Evolutionary conservation across 2,888 invertebrate species (phyloP).

Genomic region (Endotricha flammealis): DNA sequence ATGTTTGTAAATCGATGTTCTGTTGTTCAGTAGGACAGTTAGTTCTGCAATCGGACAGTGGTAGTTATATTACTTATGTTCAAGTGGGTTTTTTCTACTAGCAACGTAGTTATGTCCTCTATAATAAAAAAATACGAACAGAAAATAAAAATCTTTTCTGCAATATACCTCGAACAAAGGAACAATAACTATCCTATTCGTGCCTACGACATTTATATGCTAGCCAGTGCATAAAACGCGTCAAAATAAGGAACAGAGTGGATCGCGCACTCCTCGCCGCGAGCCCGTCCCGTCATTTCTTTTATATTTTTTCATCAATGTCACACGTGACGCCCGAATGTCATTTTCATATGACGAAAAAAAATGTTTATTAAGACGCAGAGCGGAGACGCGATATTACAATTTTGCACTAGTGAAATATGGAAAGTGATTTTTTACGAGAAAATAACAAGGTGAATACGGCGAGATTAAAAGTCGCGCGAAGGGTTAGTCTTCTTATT

Average conservation of each 20-base stretch:
- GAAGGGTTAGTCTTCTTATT: slow-evolving; percentile 42
- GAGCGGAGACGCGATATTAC: slow-evolving; percentile 64
- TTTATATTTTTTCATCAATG: slow-evolving; percentile 79
- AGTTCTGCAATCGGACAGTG: too few species aligned
- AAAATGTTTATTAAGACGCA: slow-evolving; percentile 76
- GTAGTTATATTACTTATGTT: too few species aligned
- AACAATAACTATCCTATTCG: too few species aligned
- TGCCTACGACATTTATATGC: slow-evolving; percentile 3
- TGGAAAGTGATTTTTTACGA: slow-evolving; percentile 77
- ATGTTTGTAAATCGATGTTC: too few species aligned
- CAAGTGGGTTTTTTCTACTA: too few species aligned
- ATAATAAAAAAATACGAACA: too few species aligned
- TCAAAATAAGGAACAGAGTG: slow-evolving; percentile 30
- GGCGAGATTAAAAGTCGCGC: slow-evolving; percentile 58
- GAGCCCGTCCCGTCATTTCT: slow-evolving; percentile 67
- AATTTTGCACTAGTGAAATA: slow-evolving; percentile 76
- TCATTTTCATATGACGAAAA: slow-evolving; percentile 75
- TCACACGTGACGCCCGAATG: slow-evolving; percentile 76
- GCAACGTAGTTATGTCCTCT: too few species aligned
- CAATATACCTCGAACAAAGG: too few species aligned
- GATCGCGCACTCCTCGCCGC: slow-evolving; percentile 29
- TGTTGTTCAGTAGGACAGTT: too few species aligned
- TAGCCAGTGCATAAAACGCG: slow-evolving; percentile 18
- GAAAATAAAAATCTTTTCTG: too few species aligned
- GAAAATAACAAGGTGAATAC: slow-evolving; percentile 71